Percentiles rank a stretch among this genome's conserved stretches.
Evolutionary conservation across 2,113 vertebrate genomes (phyloP).

Genomic region (Coreoperca whiteheadi): DNA sequence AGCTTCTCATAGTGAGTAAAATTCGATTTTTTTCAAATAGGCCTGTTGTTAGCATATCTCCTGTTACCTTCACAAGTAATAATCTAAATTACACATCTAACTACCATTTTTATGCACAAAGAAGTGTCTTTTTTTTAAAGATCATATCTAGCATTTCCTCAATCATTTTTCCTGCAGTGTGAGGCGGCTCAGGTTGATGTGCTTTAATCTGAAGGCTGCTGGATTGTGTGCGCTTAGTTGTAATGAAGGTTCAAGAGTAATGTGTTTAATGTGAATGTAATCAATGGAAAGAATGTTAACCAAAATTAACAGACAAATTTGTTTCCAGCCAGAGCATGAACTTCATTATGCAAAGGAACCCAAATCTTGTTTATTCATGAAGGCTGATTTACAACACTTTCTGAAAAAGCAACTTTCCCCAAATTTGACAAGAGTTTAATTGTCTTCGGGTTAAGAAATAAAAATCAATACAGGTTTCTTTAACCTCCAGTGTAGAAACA

Average conservation of each 20-base stretch:
- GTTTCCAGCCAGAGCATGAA: not conserved
- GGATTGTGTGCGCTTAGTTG: not conserved
- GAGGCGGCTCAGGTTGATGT: conserved; percentile 1
- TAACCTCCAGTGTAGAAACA: conserved; percentile 4
- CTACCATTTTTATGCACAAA: conserved; percentile 30
- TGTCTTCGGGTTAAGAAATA: conserved; percentile 17
- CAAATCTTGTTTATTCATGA: conserved; percentile 9
- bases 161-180: conserved; percentile 2
- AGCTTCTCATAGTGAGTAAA: not conserved
- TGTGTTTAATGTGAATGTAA: conserved; percentile 4
- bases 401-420: not conserved
- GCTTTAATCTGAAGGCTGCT: conserved; percentile 21
- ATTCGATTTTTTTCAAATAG: conserved; percentile 1
- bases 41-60: conserved; percentile 6
- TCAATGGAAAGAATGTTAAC: not conserved
- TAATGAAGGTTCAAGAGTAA: not conserved
- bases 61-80: conserved; percentile 30
- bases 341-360: not conserved
- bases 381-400: not conserved
- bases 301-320: not conserved
- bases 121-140: not conserved
- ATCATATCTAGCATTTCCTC: not conserved
- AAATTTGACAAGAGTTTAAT: conserved; percentile 24
- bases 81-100: conserved; percentile 31
- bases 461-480: conserved; percentile 11